A percentile compares a stretch with the other conserved stretches of the same genome.
phyloP scores from a whole-genome alignment of 2,888 invertebrate species.

The Escarpia spicata region DNA sequence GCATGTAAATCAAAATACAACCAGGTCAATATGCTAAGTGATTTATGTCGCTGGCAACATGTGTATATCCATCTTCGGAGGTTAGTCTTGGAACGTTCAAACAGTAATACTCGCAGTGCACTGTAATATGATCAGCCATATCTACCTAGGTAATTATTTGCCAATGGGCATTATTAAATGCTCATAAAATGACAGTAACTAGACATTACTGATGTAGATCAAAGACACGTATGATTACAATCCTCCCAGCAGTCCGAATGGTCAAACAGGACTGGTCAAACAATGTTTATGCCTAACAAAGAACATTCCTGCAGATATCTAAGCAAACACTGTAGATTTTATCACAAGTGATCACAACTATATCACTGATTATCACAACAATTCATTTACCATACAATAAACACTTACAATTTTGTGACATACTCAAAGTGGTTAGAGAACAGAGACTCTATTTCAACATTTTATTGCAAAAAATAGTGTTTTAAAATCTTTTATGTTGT shows the following conservation, averaged over 20 bases:
- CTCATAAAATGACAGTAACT: conserved; percentile 9
- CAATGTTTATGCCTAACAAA: not conserved
- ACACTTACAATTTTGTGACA: not conserved
- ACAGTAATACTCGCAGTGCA: not conserved
- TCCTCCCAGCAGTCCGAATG: not conserved
- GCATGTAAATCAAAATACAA: not conserved
- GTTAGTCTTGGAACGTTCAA: not conserved
- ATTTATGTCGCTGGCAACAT: not conserved
- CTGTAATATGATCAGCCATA: not conserved
- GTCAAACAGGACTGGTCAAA: not conserved
- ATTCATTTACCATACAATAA: not conserved
- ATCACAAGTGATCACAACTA: not conserved
- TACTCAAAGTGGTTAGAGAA: not conserved
- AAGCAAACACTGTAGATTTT: not conserved
- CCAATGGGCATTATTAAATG: not conserved
- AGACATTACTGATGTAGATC: not conserved
- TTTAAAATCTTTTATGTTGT: not conserved
- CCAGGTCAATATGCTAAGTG: not conserved
- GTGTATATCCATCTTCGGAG: not conserved
- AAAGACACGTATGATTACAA: not conserved
- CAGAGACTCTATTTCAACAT: not conserved
- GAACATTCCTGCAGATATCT: not conserved
- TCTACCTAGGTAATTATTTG: not conserved
- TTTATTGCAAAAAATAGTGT: not conserved
- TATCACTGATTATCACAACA: not conserved